Conservation (phyloP, 1,140 invertebrate species). For the Pomphorhynchus laevis region DNA sequence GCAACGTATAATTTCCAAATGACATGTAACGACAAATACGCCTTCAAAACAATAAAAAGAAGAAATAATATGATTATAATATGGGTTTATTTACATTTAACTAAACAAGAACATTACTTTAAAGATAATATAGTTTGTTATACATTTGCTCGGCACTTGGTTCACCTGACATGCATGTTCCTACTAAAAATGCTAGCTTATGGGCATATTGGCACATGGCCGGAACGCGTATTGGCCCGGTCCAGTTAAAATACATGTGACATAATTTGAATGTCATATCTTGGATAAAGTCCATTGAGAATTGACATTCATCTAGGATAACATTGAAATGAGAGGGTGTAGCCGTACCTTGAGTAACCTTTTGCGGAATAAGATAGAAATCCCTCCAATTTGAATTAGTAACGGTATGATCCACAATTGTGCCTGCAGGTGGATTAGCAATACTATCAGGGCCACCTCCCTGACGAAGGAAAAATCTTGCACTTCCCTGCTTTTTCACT, state of each 20-base stretch:
- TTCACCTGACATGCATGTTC: constrained; percentile 30
- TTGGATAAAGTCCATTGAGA: constrained; percentile 34
- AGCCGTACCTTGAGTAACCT: constrained; percentile 37
- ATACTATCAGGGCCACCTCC: constrained; percentile 13
- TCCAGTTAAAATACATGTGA: constrained; percentile 56
- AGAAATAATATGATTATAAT: neutral
- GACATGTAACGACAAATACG: no score
- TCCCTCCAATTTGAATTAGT: constrained; percentile 42
- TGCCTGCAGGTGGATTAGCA: constrained; percentile 43
- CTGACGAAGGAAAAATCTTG: constrained; percentile 6
- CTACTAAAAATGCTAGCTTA: constrained; percentile 40
- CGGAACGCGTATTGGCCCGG: constrained; percentile 36
- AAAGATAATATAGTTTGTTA: constrained; percentile 22
- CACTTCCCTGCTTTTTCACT: constrained; percentile 21
- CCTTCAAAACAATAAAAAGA: neutral
- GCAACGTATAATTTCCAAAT: no score
- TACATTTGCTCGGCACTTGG: constrained; percentile 22
- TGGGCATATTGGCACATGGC: constrained; percentile 42
- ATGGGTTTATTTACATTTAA: neutral
- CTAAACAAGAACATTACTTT: constrained; percentile 5
- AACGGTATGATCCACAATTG: constrained; percentile 39
- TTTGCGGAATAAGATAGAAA: constrained; percentile 41
- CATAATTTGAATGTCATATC: constrained; percentile 38
- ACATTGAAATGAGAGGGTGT: constrained; percentile 42
- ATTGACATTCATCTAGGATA: constrained; percentile 27